Evolutionary conservation across 2,113 vertebrate genomes (phyloP).

Genomic region (Perognathus longimembris): DNA sequence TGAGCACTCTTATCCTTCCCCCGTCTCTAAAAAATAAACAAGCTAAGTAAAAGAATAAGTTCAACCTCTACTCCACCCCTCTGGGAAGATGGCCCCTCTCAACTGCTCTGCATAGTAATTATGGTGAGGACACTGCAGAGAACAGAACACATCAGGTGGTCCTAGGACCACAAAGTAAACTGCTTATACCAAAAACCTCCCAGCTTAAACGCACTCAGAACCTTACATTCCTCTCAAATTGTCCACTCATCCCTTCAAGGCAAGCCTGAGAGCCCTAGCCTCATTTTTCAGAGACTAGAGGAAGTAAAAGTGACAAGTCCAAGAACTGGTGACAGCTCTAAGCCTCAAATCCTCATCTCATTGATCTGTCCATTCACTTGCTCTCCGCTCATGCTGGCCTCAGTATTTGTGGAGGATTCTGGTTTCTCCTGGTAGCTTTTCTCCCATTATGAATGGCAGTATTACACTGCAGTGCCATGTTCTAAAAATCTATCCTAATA

Average conservation of each 20-base stretch:
- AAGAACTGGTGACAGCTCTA: constrained; percentile 16
- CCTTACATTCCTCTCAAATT: neutral
- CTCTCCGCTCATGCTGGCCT: neutral
- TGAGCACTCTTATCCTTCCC: neutral
- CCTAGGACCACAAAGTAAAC: constrained; percentile 30
- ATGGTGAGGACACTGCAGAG: neutral
- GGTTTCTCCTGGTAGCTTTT: neutral
- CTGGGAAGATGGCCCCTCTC: neutral
- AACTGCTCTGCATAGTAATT: constrained; percentile 13
- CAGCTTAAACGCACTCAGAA: constrained; percentile 7
- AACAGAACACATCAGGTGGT: constrained; percentile 1
- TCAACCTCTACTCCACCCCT: neutral
- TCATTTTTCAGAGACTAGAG: constrained; percentile 33
- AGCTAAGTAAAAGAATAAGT: constrained; percentile 53
- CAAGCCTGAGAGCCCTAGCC: neutral
- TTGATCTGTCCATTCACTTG: neutral
- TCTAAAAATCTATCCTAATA: constrained; percentile 51
- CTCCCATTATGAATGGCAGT: neutral
- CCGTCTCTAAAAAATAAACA: neutral
- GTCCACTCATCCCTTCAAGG: constrained; percentile 3
- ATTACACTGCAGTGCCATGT: neutral
- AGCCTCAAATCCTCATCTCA: constrained; percentile 37
- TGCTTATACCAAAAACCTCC: neutral
- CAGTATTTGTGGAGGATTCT: neutral
- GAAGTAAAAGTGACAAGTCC: constrained; percentile 25